Evolutionary conservation across 2,888 invertebrate species (phyloP).

Genomic region (Hypercompe scribonia): DNA sequence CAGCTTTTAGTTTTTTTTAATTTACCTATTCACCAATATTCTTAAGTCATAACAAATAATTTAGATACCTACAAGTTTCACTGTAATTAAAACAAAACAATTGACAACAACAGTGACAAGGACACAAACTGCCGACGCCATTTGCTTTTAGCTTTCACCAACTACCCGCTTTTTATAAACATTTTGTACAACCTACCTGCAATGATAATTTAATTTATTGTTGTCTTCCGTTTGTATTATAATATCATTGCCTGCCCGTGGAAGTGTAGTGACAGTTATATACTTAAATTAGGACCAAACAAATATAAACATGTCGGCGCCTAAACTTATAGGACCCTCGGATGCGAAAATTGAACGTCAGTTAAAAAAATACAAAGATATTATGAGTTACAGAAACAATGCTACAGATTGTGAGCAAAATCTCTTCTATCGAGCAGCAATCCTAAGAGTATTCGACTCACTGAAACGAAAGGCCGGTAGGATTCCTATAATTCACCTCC

Average conservation of each 20-base stretch:
- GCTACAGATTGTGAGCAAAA: background rate
- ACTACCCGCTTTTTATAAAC: too few species aligned
- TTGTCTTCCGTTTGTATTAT: background rate
- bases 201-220: too few species aligned
- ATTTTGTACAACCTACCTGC: too few species aligned
- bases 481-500: background rate
- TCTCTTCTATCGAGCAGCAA: background rate
- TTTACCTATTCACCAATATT: too few species aligned
- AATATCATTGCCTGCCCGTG: background rate
- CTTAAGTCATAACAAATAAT: too few species aligned
- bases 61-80: too few species aligned
- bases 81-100: too few species aligned
- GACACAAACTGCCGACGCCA: too few species aligned
- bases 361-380: background rate
- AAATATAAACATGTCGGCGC: background rate
- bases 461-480: background rate
- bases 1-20: too few species aligned
- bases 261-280: background rate
- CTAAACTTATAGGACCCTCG: background rate
- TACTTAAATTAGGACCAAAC: background rate
- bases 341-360: background rate
- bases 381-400: background rate
- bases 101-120: too few species aligned
- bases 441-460: background rate
- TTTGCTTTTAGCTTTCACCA: too few species aligned